phyloP scores from a whole-genome alignment of 2,113 vertebrate species.

The Blennius ocellaris region DNA sequence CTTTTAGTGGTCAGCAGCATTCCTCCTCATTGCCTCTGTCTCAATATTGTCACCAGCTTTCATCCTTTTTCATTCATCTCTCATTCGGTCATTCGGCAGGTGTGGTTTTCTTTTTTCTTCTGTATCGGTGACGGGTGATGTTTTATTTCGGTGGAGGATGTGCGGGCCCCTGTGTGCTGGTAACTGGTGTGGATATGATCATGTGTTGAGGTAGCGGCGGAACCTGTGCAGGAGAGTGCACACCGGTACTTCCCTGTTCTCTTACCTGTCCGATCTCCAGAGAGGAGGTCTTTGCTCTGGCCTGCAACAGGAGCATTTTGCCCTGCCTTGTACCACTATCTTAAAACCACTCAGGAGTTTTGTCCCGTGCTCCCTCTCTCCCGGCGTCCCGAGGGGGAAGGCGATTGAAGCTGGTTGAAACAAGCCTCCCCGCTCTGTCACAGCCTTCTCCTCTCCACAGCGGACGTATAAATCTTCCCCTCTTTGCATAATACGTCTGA shows the following conservation, averaged over 20 bases:
- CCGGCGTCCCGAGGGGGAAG: slow-evolving; percentile 18
- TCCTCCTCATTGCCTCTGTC: slow-evolving; percentile 47
- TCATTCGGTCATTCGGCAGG: slow-evolving; percentile 43
- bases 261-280: slow-evolving; percentile 19
- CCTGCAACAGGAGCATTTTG: slow-evolving; percentile 46
- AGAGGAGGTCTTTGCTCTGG: slow-evolving; percentile 19
- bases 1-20: slow-evolving; percentile 33
- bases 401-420: slow-evolving; percentile 26
- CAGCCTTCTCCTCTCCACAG: slow-evolving; percentile 37
- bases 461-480: slow-evolving; percentile 53
- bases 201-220: background rate
- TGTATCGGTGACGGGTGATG: slow-evolving; percentile 33
- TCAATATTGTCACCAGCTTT: slow-evolving; percentile 44
- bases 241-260: background rate
- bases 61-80: slow-evolving; percentile 58
- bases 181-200: slow-evolving; percentile 6
- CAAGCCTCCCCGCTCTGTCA: slow-evolving; percentile 40
- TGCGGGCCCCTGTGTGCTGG: slow-evolving; percentile 22
- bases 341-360: slow-evolving; percentile 40
- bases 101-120: slow-evolving; percentile 25
- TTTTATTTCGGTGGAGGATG: slow-evolving; percentile 35
- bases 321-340: slow-evolving; percentile 35
- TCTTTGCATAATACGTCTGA: slow-evolving; percentile 75
- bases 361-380: slow-evolving; percentile 35
- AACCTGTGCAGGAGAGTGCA: slow-evolving; percentile 5